Base-by-base conservation (phyloP, 2,888 invertebrate species). In the Drosophila ustulata region DNA sequence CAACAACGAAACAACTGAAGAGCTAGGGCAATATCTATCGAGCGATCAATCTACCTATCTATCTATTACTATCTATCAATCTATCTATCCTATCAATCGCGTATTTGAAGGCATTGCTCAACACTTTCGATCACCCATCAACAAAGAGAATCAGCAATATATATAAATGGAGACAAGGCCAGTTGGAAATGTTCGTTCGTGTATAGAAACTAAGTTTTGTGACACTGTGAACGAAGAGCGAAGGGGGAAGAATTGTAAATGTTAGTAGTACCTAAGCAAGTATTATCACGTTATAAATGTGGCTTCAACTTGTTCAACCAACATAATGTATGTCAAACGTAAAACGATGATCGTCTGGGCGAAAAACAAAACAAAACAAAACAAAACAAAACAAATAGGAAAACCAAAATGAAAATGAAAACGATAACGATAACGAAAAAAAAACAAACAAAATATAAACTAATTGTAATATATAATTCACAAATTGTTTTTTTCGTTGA, bases 211-310 rank as follows among this genome's bases (percentile, higher is more conserved):
- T 51, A 59, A 73, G 51, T 50, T 57, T 49, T 59, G 79, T 41
- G 74, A 74, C 75, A 45, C 59, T 63, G 77, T 76, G 72, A 59
- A 45, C 51, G 65, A 73, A 61, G 65, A 73, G 57, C 51, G 18
- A 18, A 18, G 1, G n/a, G n/a, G n/a, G 47, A 47, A 50, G 41
- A 50, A 74, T 58, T 78, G 75, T 78, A 78, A 75, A 78, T 74
- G 75, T 78, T 75, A 68, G 69, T 64, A 63, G 59, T 74, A 68
- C 49, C 34, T 63, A 74, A 78, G 75, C 75, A 78, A 75, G 75
- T 78, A 75, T 75, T 68, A 78, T 78, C 79, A 75, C 75, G 75
- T 75, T 75, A 68, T 75, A 75, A 75, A 75, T 75, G 75, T 75
- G 75, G 79, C 75, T 64, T 57, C 37, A 57, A 67, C n/a, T 67